phyloP scores from a whole-genome alignment of 2,113 vertebrate species.

The Oryzias curvinotus region DNA sequence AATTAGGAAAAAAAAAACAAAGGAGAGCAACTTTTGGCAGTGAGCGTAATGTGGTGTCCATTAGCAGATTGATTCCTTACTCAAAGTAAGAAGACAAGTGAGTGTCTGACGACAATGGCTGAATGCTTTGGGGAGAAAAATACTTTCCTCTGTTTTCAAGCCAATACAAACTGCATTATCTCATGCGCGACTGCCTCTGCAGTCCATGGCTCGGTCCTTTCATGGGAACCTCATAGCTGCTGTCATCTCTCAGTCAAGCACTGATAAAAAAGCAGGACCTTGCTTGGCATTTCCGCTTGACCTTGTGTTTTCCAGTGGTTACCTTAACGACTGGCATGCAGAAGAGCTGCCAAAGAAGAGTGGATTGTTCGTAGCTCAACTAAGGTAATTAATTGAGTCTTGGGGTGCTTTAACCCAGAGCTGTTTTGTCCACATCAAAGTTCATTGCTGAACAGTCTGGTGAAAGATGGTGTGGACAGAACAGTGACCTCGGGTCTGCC shows the following conservation, averaged over 20 bases:
- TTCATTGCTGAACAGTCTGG: no score
- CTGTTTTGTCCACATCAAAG: no score
- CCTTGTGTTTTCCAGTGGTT: slow-evolving; percentile 63
- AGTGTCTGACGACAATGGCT: slow-evolving; percentile 12
- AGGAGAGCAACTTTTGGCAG: slow-evolving; percentile 56
- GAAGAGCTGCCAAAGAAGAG: slow-evolving; percentile 64
- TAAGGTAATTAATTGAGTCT: slow-evolving; percentile 55
- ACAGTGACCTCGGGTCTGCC: no score
- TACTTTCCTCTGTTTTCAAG: slow-evolving; percentile 35
- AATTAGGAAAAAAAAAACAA: slow-evolving; percentile 44
- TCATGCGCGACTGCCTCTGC: slow-evolving; percentile 29
- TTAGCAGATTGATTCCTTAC: slow-evolving; percentile 64
- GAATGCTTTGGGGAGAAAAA: slow-evolving; percentile 23
- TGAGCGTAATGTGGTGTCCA: slow-evolving; percentile 42
- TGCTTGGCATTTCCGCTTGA: slow-evolving; percentile 58
- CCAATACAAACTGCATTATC: slow-evolving; percentile 69
- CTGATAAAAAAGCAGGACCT: slow-evolving; percentile 69
- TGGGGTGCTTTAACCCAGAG: no score
- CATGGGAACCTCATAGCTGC: slow-evolving; percentile 46
- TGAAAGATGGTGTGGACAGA: no score
- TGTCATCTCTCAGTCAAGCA: slow-evolving; percentile 74
- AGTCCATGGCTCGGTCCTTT: slow-evolving; percentile 14
- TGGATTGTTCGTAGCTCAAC: slow-evolving; percentile 55
- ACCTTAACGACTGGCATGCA: slow-evolving; percentile 43
- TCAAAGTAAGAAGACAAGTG: slow-evolving; percentile 27